These are phyloP conservation scores for Torymus auratus DNA, from an alignment of 2,888 invertebrate species.

Conservation along the genomic window DNA sequence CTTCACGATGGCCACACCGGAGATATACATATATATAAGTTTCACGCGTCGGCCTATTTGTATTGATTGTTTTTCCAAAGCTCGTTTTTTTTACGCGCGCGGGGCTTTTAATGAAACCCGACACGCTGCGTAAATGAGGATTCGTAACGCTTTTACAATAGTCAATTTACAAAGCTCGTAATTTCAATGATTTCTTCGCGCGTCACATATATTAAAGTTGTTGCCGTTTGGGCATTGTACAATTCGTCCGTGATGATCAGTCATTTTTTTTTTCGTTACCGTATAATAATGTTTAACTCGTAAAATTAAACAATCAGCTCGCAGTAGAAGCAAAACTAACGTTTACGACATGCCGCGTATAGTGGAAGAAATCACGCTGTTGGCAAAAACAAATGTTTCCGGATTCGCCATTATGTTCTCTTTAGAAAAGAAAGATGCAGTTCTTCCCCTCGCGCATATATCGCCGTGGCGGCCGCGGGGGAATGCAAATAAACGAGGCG, in stretches of 20 bases:
- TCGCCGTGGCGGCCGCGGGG: not conserved
- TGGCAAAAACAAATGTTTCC: slow-evolving; percentile 33
- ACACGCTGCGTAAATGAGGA: too few species aligned
- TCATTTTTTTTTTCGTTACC: not conserved
- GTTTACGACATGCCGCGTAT: not conserved
- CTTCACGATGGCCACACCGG: slow-evolving; percentile 10
- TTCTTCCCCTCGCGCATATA: slow-evolving; percentile 16
- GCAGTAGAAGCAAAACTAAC: not conserved
- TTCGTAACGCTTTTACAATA: too few species aligned
- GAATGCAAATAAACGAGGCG: slow-evolving; percentile 55
- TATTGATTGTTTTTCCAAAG: slow-evolving; percentile 20
- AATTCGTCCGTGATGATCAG: not conserved
- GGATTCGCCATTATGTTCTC: slow-evolving; percentile 39
- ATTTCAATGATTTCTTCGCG: too few species aligned
- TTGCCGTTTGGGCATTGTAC: not conserved
- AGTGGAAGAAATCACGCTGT: not conserved
- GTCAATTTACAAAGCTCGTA: too few species aligned
- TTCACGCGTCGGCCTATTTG: slow-evolving; percentile 11
- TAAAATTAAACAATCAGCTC: slow-evolving; percentile 31
- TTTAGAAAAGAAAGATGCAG: slow-evolving; percentile 20
- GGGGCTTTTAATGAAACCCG: not conserved
- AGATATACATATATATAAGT: slow-evolving; percentile 21
- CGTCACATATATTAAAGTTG: too few species aligned
- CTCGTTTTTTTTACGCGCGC: not conserved
- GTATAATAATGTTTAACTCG: not conserved